Evolutionary conservation across 2,113 vertebrate species (phyloP).

Genomic region (Petromus typicus): DNA sequence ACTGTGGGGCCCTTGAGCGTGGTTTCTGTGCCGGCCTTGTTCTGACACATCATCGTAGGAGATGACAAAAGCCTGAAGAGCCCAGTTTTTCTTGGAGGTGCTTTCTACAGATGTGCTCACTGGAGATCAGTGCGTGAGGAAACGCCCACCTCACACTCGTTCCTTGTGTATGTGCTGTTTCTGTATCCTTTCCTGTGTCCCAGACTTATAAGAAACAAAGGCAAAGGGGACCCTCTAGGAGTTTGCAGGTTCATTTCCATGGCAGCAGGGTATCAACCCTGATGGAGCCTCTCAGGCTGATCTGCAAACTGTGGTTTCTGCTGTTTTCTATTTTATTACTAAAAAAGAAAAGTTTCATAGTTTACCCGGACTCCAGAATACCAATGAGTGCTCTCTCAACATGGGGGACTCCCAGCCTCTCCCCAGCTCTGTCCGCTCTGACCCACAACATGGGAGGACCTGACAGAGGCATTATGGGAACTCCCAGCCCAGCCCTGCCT

Average conservation of each 20-base stretch:
- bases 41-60: not conserved
- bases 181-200: not conserved
- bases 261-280: not conserved
- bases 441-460: rapidly evolving
- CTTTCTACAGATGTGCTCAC: not conserved
- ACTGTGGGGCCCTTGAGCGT: not conserved
- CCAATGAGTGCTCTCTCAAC: not conserved
- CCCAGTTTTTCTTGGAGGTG: not conserved
- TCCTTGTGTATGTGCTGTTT: not conserved
- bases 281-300: not conserved
- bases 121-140: not conserved
- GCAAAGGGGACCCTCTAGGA: not conserved
- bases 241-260: not conserved
- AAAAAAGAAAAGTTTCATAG: not conserved
- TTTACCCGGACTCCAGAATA: not conserved
- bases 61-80: not conserved
- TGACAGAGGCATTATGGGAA: not conserved
- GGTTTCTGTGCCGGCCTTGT: not conserved
- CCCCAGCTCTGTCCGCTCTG: not conserved
- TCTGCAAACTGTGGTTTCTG: not conserved
- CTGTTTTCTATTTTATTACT: not conserved
- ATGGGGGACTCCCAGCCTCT: not conserved
- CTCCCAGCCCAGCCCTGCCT: not conserved
- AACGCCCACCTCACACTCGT: not conserved
- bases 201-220: not conserved